These are phyloP conservation scores for Ranitomeya imitator DNA, from an alignment of 2,113 vertebrate genomes.

Conservation along the genomic window DNA sequence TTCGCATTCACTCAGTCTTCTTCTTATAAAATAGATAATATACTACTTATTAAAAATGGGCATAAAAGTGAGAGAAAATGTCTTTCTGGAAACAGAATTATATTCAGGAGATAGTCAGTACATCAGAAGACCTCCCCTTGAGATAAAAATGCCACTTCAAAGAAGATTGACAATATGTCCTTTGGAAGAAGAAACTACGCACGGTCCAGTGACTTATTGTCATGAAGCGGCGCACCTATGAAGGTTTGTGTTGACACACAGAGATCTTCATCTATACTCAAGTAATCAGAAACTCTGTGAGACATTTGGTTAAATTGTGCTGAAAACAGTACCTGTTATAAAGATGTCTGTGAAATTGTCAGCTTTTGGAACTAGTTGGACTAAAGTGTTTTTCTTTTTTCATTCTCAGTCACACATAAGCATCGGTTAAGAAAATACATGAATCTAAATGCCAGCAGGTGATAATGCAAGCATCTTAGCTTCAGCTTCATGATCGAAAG, in stretches of 20 bases:
- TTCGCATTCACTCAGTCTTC: background rate
- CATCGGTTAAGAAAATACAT: background rate
- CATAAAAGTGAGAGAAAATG: background rate
- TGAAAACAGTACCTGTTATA: slow-evolving; percentile 16
- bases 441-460: background rate
- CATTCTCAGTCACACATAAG: background rate
- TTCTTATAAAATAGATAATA: background rate
- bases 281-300: background rate
- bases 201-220: slow-evolving; percentile 44
- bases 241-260: slow-evolving; percentile 34
- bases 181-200: slow-evolving; percentile 19
- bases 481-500: background rate
- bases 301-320: slow-evolving; percentile 43
- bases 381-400: background rate
- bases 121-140: slow-evolving; percentile 20
- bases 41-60: background rate
- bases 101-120: slow-evolving; percentile 12
- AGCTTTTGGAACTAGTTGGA: background rate
- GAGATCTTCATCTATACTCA: slow-evolving; percentile 35
- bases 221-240: slow-evolving; percentile 3
- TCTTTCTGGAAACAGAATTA: background rate
- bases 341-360: slow-evolving; percentile 16
- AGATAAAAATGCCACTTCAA: slow-evolving; percentile 26
- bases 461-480: background rate
- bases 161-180: slow-evolving; percentile 39